phyloP scores from a whole-genome alignment of 2,888 invertebrate species.

The Holacanthella duospinosa region DNA sequence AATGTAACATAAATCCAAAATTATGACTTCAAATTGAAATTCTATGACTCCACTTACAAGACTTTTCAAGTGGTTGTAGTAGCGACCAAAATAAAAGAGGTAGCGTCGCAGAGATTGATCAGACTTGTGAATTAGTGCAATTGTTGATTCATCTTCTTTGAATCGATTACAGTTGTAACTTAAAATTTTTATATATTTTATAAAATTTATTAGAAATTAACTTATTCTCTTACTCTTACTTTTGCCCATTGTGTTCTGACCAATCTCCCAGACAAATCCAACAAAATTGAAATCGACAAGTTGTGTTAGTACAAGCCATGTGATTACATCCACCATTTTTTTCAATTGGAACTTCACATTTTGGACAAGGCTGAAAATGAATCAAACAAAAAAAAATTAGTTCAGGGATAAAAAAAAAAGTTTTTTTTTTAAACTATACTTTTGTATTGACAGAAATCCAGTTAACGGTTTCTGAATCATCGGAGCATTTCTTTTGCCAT shows the following conservation, averaged over 20 bases:
- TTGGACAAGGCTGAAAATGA: constrained; percentile 49
- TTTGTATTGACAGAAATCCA: constrained; percentile 55
- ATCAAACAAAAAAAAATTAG: constrained; percentile 3
- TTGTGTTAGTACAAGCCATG: constrained; percentile 51
- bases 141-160: constrained; percentile 49
- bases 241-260: constrained; percentile 51
- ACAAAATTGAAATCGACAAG: constrained; percentile 50
- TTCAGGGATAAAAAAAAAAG: constrained; percentile 3
- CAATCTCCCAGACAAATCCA: constrained; percentile 53
- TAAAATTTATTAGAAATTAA: neutral
- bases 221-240: constrained; percentile 41
- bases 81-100: constrained; percentile 50
- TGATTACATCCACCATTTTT: constrained; percentile 53
- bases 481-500: constrained; percentile 53
- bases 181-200: too few species aligned
- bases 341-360: constrained; percentile 45
- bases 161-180: constrained; percentile 51
- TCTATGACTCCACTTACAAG: constrained; percentile 33
- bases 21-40: too few species aligned
- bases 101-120: constrained; percentile 48
- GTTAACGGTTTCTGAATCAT: constrained; percentile 52
- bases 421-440: constrained; percentile 32
- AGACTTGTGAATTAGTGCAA: constrained; percentile 47
- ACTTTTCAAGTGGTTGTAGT: constrained; percentile 6
- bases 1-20: too few species aligned